Evolutionary conservation across 64 coral and sea anemone genomes (phyloP).

Genomic region (Porites australiensis): DNA sequence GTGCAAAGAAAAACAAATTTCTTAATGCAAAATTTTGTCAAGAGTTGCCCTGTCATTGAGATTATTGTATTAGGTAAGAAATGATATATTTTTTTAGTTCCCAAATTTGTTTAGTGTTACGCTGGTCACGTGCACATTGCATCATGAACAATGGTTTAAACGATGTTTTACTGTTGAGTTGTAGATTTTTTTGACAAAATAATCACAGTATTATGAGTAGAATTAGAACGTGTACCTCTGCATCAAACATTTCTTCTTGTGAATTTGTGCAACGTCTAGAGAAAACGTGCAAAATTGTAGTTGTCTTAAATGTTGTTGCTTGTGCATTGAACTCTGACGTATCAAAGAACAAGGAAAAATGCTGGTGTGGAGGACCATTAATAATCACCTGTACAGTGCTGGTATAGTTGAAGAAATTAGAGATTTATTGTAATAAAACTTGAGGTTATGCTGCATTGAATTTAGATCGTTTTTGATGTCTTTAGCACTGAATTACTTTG

Average conservation of each 20-base stretch:
- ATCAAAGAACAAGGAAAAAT: not conserved
- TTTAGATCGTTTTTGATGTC: too few relatives aligned
- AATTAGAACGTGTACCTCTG: not conserved
- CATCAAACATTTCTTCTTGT: not conserved
- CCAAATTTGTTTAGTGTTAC: conserved; percentile 7
- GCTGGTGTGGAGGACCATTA: not conserved
- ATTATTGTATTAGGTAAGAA: too few relatives aligned
- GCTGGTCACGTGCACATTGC: not conserved
- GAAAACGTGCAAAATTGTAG: too few relatives aligned
- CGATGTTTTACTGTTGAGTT: not conserved
- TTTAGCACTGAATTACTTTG: too few relatives aligned
- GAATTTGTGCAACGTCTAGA: not conserved
- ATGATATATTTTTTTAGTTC: not conserved
- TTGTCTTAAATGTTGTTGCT: too few relatives aligned
- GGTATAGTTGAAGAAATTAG: not conserved
- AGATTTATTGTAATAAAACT: not conserved
- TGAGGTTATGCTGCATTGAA: too few relatives aligned
- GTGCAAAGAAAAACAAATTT: too few relatives aligned
- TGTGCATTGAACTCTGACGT: too few relatives aligned
- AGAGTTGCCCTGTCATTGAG: too few relatives aligned
- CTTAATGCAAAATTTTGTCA: too few relatives aligned
- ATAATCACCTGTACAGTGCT: conserved; percentile 10
- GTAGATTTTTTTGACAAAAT: not conserved
- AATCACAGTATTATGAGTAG: not conserved
- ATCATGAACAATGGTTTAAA: not conserved